Evolutionary conservation across 2,797 vertebrate genomes (phyloP), one percentile per base, ranked within the genome.

Genomic region (Parotocinclus haroldoi): DNA sequence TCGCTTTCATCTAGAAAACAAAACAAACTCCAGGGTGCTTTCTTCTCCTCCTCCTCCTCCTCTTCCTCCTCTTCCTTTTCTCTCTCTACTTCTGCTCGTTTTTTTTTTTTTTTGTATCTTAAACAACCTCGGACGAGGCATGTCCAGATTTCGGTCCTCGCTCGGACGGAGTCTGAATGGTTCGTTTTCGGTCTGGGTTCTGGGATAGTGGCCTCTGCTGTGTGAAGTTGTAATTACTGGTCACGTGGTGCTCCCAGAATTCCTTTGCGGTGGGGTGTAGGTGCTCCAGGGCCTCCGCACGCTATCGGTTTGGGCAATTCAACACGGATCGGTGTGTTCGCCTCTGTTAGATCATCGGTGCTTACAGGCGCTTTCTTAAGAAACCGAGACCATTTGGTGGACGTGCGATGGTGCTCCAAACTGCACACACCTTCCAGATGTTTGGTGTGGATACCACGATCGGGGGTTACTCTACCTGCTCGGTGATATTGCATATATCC

Each of bases 181-280:
- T 10, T n/a, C 40, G 48, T 51, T 14, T 63, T 60, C 50, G 36
- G 56, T 68, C 61, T 3, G 78, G 49, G 66, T 79, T 75, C 75
- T 79, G 78, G 75, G 78, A 79, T 72, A 68, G 78, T 75, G 78
- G 68, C 78, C 75, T 69, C 68, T 73, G 63, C 57, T 58, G 57
- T 67, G 61, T 69, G 69, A 71, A 73, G 67, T 72, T 58, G 63
- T 70, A 65, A 65, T 50, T 62, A 36, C 69, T 46, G 78, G 72
- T 79, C 75, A 79, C 78, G 45, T 68, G 78, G 78, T 79, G 78
- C 78, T 79, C 75, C 78, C 75, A 71, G 78, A 71, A 71, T 66
- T 74, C 71, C 67, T 42, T 72, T 55, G 9, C 53, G 61, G 64
- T 70, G 75, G 27, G n/a, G 27, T 71, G 65, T 71, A 65, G 69